These are phyloP conservation scores for Brachionus koreanus DNA, from an alignment of 1,140 invertebrate species.

Conservation along the genomic window DNA sequence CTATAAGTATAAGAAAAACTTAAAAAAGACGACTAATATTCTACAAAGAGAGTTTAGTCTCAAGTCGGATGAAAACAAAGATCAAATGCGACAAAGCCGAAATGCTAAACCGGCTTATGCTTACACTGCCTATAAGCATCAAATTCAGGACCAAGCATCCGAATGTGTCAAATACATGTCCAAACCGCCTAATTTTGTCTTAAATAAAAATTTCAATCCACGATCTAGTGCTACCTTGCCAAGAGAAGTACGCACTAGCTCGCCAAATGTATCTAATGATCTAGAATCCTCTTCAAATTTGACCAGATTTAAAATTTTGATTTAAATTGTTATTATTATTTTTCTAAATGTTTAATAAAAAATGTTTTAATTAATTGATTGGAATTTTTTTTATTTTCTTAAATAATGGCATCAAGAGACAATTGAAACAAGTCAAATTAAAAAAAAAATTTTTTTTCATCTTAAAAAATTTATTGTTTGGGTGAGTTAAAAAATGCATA, in stretches of 20 bases:
- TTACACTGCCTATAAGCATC: not conserved
- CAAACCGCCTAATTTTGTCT: not conserved
- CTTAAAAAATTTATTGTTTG: too few relatives aligned
- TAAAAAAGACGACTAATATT: constrained; percentile 10
- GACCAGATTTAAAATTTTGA: constrained; percentile 15
- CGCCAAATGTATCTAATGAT: not conserved
- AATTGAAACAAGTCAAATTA: too few relatives aligned
- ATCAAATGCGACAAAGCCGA: not conserved
- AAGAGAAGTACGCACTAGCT: not conserved
- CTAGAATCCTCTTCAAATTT: not conserved
- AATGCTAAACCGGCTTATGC: not conserved
- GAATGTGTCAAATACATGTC: not conserved
- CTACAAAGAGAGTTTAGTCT: constrained; percentile 12
- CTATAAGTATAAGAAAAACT: constrained; percentile 21
- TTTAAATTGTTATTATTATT: not conserved
- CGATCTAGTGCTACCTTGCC: not conserved
- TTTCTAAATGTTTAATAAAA: not conserved
- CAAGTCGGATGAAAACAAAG: not conserved
- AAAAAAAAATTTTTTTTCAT: too few relatives aligned
- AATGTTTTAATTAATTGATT: too few relatives aligned
- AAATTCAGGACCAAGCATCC: not conserved
- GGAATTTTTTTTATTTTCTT: too few relatives aligned
- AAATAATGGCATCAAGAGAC: too few relatives aligned
- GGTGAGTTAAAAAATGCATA: too few relatives aligned
- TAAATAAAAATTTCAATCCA: constrained; percentile 19